A percentile compares a stretch with the other conserved stretches of the same genome.
phyloP scores from a whole-genome alignment of 2,888 invertebrate species.

The Chrysopilus asiliformis region DNA sequence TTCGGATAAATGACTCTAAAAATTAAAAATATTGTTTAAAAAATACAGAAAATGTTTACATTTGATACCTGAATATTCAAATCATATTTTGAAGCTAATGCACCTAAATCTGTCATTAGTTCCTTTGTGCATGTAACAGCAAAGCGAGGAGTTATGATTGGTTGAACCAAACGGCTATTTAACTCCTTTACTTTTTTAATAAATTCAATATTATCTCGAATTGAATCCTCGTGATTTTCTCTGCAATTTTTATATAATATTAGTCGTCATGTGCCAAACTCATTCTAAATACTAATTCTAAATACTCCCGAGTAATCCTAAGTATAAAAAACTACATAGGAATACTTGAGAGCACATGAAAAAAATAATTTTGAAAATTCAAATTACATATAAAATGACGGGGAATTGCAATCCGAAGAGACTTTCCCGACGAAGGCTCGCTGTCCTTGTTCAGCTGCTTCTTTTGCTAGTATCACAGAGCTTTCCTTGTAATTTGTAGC shows the following conservation, averaged over 20 bases:
- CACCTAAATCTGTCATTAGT: conserved; percentile 53
- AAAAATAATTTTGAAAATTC: not conserved
- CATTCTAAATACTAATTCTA: too few relatives aligned
- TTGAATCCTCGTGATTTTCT: conserved; percentile 50
- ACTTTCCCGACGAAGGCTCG: conserved; percentile 80
- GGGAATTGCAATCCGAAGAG: conserved; percentile 31
- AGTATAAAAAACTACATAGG: conserved; percentile 26
- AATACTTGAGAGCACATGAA: too few relatives aligned
- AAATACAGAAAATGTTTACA: not conserved
- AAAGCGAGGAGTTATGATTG: conserved; percentile 75
- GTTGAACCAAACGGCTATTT: conserved; percentile 49
- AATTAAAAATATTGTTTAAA: too few relatives aligned
- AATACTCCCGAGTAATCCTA: conserved; percentile 1
- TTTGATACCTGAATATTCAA: conserved; percentile 58
- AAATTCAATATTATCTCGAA: conserved; percentile 49
- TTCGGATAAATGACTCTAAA: conserved; percentile 78
- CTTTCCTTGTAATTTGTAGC: conserved; percentile 63
- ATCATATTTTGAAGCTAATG: conserved; percentile 50
- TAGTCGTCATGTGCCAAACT: too few relatives aligned
- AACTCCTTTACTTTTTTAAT: conserved; percentile 42
- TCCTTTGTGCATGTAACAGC: conserved; percentile 62
- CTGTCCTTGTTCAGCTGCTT: conserved; percentile 53
- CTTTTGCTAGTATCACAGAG: conserved; percentile 54
- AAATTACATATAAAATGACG: conserved; percentile 14
- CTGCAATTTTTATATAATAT: conserved; percentile 29